phyloP scores from a whole-genome alignment of 2,888 invertebrate species.

The Oxytorus armatus region DNA sequence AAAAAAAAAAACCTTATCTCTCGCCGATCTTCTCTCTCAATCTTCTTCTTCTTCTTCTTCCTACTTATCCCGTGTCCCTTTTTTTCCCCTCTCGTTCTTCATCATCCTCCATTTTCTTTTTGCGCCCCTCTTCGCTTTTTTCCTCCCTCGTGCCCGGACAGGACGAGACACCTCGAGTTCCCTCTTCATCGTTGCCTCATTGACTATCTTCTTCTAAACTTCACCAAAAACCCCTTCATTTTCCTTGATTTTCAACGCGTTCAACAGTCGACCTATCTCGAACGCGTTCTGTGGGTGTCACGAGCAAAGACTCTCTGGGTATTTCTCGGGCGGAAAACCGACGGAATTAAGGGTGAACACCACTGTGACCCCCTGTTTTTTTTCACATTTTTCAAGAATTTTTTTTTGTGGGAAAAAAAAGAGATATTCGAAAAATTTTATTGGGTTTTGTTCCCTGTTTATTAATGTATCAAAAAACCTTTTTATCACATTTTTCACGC shows the following conservation, averaged over 20 bases:
- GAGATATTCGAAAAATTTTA: too few species aligned
- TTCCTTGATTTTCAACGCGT: not conserved
- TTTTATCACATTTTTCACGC: too few species aligned
- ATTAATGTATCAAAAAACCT: too few species aligned
- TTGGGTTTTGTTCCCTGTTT: too few species aligned
- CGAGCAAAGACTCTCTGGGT: conserved; percentile 30
- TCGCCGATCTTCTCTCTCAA: conserved; percentile 39
- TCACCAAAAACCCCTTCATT: not conserved
- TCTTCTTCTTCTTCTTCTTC: conserved; percentile 30
- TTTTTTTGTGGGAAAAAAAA: too few species aligned
- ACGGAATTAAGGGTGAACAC: too few species aligned
- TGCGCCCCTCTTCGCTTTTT: conserved; percentile 5
- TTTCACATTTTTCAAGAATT: too few species aligned
- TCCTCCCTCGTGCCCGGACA: conserved; percentile 21
- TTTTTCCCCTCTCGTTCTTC: not conserved
- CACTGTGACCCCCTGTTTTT: too few species aligned
- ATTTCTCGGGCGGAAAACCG: not conserved
- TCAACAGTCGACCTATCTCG: conserved; percentile 14
- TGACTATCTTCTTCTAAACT: conserved; percentile 37
- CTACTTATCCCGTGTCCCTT: conserved; percentile 14
- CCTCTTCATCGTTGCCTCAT: conserved; percentile 30
- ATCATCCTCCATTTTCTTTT: conserved; percentile 15
- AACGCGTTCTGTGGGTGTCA: conserved; percentile 21
- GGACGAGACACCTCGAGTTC: conserved; percentile 11
- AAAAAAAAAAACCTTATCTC: conserved; percentile 26